Evolutionary conservation across 2,797 vertebrate genomes (phyloP), one percentile per base, ranked within the genome.

Genomic region (Tokudaia muenninki): DNA sequence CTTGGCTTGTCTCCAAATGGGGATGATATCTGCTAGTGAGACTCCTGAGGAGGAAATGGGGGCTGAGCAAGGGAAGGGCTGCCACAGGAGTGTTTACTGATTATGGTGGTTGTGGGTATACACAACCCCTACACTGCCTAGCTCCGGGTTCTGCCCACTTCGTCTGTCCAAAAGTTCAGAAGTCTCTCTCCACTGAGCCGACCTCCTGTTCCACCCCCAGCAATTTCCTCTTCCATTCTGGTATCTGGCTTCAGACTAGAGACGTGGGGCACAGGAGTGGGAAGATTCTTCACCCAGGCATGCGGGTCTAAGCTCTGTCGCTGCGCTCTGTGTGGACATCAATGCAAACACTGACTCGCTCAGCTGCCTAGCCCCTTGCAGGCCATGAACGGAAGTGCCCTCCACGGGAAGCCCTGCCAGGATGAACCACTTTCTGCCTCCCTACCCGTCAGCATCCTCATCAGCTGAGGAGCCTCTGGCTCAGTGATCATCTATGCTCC

Each of bases 1-100:
- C 91, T 93, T 87, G 59, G 65, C 59, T 84, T 41, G 47, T 74
- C 67, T 95, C 61, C 78, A 79, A 86, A 83, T 9, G 50, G 55
- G 37, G 12, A 21, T 6, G 79, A 74, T 75, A 0, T 34, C 67
- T 29, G 3, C 9, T 37, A 61, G 61, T 34, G 22, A 90, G 86
- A n/a, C 9, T 88, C 91, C 17, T n/a, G 61, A 70, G 41, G 47
- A 9, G 9, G 11, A 72, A 17, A 37, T 78, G 29, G 26, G 55
- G 6, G 67, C 34, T 21, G 37, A 59, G 34, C 7, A 16, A 41
- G 13, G 17, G 3, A 34, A 70, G n/a, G 0, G 12, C 63, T 4
- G 3, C 72, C 17, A 41, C 44, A 22, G 65, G 29, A 37, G 50
- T 19, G 4, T 47, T 65, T 50, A 22, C 21, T 59, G 21, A 63